Conservation (phyloP, 1,140 invertebrate species). For the Sesamia nonagrioides region DNA sequence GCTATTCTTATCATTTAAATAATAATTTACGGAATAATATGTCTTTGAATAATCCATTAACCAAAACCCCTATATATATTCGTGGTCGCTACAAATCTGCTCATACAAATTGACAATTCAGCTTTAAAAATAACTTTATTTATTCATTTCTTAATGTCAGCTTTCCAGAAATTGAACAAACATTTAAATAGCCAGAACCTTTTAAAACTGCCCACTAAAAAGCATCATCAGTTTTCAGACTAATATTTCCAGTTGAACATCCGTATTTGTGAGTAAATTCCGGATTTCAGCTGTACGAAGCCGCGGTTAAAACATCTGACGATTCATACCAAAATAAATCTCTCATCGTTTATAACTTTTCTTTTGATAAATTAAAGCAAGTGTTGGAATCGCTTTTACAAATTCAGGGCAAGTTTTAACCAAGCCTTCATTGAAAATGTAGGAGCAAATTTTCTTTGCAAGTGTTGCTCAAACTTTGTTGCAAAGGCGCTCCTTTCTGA, state of each 20-base stretch:
- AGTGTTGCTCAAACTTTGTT: constrained; percentile 12
- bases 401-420: not conserved
- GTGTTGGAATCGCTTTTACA: constrained; percentile 5
- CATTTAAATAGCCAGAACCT: too few species aligned
- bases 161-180: too few species aligned
- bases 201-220: too few species aligned
- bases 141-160: too few species aligned
- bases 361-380: constrained; percentile 22
- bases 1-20: too few species aligned
- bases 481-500: not conserved
- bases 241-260: constrained; percentile 5
- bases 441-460: constrained; percentile 18
- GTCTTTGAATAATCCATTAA: too few species aligned
- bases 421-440: constrained; percentile 28
- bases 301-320: constrained; percentile 30
- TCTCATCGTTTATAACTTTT: not conserved
- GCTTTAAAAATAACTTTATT: too few species aligned
- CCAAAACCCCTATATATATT: too few species aligned
- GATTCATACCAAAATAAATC: constrained; percentile 1
- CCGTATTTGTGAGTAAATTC: not conserved
- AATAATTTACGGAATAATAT: too few species aligned
- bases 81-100: too few species aligned
- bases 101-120: too few species aligned
- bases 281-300: not conserved
- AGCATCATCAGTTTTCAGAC: not conserved